A percentile compares a stretch with the other conserved stretches of the same genome.
phyloP scores from a whole-genome alignment of 2,113 vertebrate genomes.

The Heterotis niloticus region DNA sequence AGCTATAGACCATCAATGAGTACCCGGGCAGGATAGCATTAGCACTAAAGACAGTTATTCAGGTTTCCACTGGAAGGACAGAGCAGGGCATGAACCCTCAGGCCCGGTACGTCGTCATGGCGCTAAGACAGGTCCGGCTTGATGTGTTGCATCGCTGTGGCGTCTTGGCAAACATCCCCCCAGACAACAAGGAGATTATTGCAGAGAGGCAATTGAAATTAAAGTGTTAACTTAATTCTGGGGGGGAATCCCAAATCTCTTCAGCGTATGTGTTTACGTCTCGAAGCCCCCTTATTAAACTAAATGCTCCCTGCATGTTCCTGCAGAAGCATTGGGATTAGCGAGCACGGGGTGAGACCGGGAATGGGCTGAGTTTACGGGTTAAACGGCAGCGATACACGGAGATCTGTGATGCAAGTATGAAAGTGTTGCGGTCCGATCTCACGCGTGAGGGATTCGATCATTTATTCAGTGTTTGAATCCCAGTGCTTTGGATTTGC shows the following conservation, averaged over 20 bases:
- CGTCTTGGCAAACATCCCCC: background rate
- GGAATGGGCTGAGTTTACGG: conserved; percentile 30
- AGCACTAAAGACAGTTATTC: too few relatives aligned
- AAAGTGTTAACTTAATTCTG: conserved; percentile 31
- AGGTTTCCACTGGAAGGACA: too few relatives aligned
- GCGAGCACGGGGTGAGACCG: conserved; percentile 42
- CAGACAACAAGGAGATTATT: conserved; percentile 36
- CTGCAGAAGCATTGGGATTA: conserved; percentile 29
- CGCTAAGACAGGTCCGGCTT: too few relatives aligned
- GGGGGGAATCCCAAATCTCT: conserved; percentile 42
- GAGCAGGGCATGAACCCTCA: too few relatives aligned
- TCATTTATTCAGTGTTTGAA: too few relatives aligned
- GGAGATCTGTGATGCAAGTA: conserved; percentile 37
- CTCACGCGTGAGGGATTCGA: too few relatives aligned
- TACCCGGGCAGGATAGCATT: too few relatives aligned
- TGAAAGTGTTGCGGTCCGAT: too few relatives aligned
- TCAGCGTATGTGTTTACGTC: conserved; percentile 19
- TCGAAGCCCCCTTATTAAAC: conserved; percentile 7
- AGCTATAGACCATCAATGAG: too few relatives aligned
- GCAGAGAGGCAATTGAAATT: conserved; percentile 29
- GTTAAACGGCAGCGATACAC: conserved; percentile 29
- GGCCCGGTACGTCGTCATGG: too few relatives aligned
- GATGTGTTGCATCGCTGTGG: conserved; percentile 34
- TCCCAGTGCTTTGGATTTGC: too few relatives aligned
- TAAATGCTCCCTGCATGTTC: conserved; percentile 5